Evolutionary conservation across 1,140 invertebrate species (phyloP), one percentile per base, ranked within the genome.

Genomic region (Andrena cerasifolii): DNA sequence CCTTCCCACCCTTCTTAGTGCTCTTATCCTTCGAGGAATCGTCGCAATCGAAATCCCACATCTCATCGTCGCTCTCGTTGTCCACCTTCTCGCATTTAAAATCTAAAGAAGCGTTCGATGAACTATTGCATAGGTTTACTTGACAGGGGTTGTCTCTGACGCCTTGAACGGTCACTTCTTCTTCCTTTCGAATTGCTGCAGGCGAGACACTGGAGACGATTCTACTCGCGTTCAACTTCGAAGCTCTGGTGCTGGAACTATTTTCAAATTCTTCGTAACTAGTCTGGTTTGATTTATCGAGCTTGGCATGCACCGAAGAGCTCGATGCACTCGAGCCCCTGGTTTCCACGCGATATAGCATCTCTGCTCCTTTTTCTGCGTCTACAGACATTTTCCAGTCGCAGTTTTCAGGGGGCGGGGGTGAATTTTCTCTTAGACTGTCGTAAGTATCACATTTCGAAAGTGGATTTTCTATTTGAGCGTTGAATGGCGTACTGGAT

Each of bases 401-500:
- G 0, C 2, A 21, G 14, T 36, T 26, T 10, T 0, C 21, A 10
- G 24, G 14, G 2, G 12, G 1, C 2, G 18, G 3, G 0, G 14
- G 1, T 1, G 10, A n/a, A 7, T 66, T 26, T 33, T 56, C 16
- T 0, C 0, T 21, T 0, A 1, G 6, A n/a, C 14, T n/a, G 21
- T 65, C 21, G 1, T n/a, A 7, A 2, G 7, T 3, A 2, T 75
- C 47, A 21, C 16, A 53, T 0, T 63, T 63, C 2, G 0, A 0
- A 33, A 18, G 14, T 5, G 24, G 18, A 45, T 8, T n/a, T 8
- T 56, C 6, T 5, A 14, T 5, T 0, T 5, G 0, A 4, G 12
- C 7, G 0, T 47, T 5, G 7, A 76, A 58, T 12, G 73, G 73
- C 0, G 73, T 76, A 31, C 73, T 76, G 3, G 73, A 76, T n/a